Percentiles rank a stretch among this genome's conserved stretches.
phyloP scores from a whole-genome alignment of 2,888 invertebrate species.

The Drosophila acutilabella region DNA sequence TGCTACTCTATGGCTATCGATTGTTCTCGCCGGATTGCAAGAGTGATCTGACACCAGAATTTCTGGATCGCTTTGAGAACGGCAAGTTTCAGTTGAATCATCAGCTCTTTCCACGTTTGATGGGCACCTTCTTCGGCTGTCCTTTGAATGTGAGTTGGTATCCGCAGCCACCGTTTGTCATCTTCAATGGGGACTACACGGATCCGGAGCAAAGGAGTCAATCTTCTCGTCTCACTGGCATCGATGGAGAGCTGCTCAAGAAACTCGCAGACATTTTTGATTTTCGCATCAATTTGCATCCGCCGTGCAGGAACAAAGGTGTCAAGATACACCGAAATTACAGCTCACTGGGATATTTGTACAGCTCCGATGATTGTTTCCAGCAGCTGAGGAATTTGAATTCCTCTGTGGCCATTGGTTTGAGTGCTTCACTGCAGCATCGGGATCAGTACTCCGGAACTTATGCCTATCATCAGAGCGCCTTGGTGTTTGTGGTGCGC shows the following conservation, averaged over 20 bases:
- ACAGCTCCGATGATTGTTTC: conserved; percentile 43
- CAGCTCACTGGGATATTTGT: neutral
- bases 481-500: conserved; percentile 72
- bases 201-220: conserved; percentile 49
- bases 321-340: neutral
- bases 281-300: conserved; percentile 68
- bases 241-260: conserved; percentile 78
- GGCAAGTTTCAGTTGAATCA: conserved; percentile 33
- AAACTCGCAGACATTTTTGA: conserved; percentile 62
- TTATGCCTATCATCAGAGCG: conserved; percentile 68
- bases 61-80: conserved; percentile 59
- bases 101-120: conserved; percentile 58
- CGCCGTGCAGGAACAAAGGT: conserved; percentile 39
- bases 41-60: conserved; percentile 33
- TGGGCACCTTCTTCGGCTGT: conserved; percentile 66
- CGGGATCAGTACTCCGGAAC: conserved; percentile 63
- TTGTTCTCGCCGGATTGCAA: conserved; percentile 47
- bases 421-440: conserved; percentile 59
- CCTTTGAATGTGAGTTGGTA: conserved; percentile 68
- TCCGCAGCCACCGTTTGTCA: conserved; percentile 61
- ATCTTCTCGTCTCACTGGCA: conserved; percentile 64
- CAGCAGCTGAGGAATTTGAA: conserved; percentile 58
- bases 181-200: conserved; percentile 64
- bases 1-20: conserved; percentile 51
- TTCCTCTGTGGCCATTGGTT: conserved; percentile 73